Base-by-base conservation (phyloP, 2,113 vertebrate genomes). In the Indicator indicator region DNA sequence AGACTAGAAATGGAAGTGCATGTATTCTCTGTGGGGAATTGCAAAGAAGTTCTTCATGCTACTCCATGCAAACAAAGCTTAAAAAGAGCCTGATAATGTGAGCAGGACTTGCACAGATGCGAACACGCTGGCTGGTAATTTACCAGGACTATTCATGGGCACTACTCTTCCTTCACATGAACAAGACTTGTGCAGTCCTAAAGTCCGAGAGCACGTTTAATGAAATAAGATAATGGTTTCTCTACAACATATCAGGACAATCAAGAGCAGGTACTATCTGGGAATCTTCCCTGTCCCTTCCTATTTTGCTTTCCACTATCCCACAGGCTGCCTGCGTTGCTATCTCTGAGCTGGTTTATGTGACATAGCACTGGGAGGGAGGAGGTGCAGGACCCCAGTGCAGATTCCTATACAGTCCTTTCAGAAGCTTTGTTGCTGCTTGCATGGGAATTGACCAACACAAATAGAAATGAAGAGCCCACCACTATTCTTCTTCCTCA, bases 311-410 rank as follows among this genome's bases (percentile, higher is more conserved):
- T 46, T 75, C 19, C 33, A 3, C 17, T 19, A 9, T 10, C 32
- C 58, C 0, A 0, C 15, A 44, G 17, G 27, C 15, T 82, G 27
- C 7, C 32, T 19, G 2, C 12, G 3, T 17, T 38, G 23, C 27
- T 72, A 62, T 4, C 40, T 65, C 48, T 48, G 38, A 38, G 32
- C 18, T 63, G 0, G 2, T 70, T 79, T 68, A 58, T 0, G 0
- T 12, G 9, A 30, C 3, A 11, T 56, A 17, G 12, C 0, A 0
- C 54, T 42, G 38, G 12, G 28, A 3, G 1, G 16, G 18, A 48
- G 16, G 33, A 76, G 38, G 65, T 52, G 44, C 14, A 68, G 42
- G 24, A 69, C 20, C 9, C 7, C 33, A 52, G 19, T 58, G 24
- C 18, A 50, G 54, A 16, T 52, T 13, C 56, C 33, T 27, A 1